Evolutionary conservation across 2,888 invertebrate genomes (phyloP), one percentile per base, ranked within the genome.

Genomic region (Himalopsyche kuldschensis): DNA sequence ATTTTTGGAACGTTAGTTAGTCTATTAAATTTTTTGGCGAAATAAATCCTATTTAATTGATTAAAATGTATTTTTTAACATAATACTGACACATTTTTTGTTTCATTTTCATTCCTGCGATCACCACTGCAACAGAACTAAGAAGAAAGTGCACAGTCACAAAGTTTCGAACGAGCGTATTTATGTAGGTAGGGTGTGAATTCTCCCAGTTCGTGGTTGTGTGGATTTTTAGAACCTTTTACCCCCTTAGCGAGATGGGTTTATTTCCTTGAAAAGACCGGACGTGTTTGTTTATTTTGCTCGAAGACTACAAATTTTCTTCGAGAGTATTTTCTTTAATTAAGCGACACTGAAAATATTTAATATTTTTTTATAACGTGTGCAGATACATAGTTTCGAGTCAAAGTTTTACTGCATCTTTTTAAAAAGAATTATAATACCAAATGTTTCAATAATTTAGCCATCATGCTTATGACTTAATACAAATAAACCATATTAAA

Each of bases 191-290:
- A 27, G 75, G 75, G 75, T 75, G 75, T 30, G 75, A 30, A 75
- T 75, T 32, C 75, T 32, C 20, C 32, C 75, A 75, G 31, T 75
- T 24, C 55, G 55, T 55, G 55, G 55, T 24, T 10, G 31, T 20
- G 80, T 47, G 41, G 77, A 46, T 55, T 79, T 77, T 83, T 80
- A 77, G 82, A 76, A 80, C 79, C 82, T 83, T 83, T 83, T 83
- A 83, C 82, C 32, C 80, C 35, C 76, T 55, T 55, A 79, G 80
- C 76, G 55, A 80, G 75, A 83, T 76, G 76, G 79, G 75, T 79
- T 83, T 77, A 82, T 76, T 75, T 81, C 76, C 24, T 41, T 48
- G 48, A 24, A 35, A 80, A 55, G 75, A 35, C 41, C 69, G 80
- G 80, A 83, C 83, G 83, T 83, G 83, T 79, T 77, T 47, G 75